These are phyloP conservation scores for Malurus elegans DNA, from an alignment of 2,113 vertebrate species.

Conservation along the genomic window DNA sequence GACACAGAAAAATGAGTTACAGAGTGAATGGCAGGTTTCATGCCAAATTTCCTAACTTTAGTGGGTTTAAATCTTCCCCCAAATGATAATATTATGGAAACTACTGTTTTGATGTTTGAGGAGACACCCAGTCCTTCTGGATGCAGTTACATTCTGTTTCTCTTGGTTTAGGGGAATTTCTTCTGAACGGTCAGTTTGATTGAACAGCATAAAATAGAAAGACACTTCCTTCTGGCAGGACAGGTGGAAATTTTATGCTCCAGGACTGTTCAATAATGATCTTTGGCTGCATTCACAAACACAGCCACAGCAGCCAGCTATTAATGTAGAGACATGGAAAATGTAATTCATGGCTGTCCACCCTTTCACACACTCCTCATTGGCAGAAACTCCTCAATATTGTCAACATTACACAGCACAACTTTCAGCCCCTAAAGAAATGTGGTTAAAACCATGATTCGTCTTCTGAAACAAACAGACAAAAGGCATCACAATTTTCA, in stretches of 20 bases:
- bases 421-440: not conserved
- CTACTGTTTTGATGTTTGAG: not conserved
- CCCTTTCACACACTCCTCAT: not conserved
- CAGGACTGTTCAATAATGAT: slow-evolving; percentile 22
- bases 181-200: not conserved
- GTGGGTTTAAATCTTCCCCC: not conserved
- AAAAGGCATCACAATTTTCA: not conserved
- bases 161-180: not conserved
- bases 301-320: not conserved
- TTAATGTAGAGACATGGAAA: slow-evolving; percentile 1
- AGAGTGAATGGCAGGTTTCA: not conserved
- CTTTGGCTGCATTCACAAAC: not conserved
- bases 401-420: not conserved
- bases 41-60: not conserved
- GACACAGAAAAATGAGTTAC: not conserved
- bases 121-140: not conserved
- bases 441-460: fast-evolving
- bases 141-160: not conserved
- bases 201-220: not conserved
- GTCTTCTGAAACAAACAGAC: not conserved
- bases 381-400: not conserved
- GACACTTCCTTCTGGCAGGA: slow-evolving; percentile 5
- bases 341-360: not conserved
- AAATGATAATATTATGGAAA: not conserved
- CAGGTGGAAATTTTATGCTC: slow-evolving; percentile 46